Percentiles rank a stretch among this genome's conserved stretches.
Evolutionary conservation across 2,797 vertebrate species (phyloP).

Genomic region (Chelidonichthys spinosus): DNA sequence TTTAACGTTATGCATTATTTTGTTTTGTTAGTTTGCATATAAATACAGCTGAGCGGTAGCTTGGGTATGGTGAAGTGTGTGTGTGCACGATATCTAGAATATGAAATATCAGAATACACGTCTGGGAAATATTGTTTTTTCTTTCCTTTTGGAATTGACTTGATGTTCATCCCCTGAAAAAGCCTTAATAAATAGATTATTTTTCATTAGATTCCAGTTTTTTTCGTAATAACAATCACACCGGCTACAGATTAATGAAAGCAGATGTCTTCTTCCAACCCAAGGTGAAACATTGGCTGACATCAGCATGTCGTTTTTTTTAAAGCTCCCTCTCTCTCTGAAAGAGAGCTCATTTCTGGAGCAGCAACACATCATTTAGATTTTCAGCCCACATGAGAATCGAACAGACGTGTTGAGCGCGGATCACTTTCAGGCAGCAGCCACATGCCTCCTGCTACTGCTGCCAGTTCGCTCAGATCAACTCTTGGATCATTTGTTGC

Average conservation of each 20-base stretch:
- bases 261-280: conserved; percentile 51
- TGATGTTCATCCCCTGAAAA: conserved; percentile 25
- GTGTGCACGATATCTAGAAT: conserved; percentile 1
- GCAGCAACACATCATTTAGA: conserved; percentile 43
- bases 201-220: conserved; percentile 47
- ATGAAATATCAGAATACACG: conserved; percentile 14
- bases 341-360: conserved; percentile 40
- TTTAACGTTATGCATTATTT: conserved; percentile 14
- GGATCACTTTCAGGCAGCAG: conserved; percentile 36
- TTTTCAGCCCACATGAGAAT: conserved; percentile 52
- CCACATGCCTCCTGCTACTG: conserved; percentile 31
- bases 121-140: conserved; percentile 20
- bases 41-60: conserved; percentile 2
- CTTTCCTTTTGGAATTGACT: conserved; percentile 10
- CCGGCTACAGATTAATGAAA: conserved; percentile 56
- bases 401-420: conserved; percentile 33
- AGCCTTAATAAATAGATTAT: conserved; percentile 26
- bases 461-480: conserved; percentile 42
- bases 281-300: conserved; percentile 54
- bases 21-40: conserved; percentile 3
- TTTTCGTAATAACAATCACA: conserved; percentile 48
- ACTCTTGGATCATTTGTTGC: conserved; percentile 32
- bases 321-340: conserved; percentile 26
- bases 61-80: not conserved
- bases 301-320: conserved; percentile 51